Percentiles rank a stretch among this genome's conserved stretches.
phyloP scores from a whole-genome alignment of 2,113 vertebrate species.

The Patagioenas fasciata region DNA sequence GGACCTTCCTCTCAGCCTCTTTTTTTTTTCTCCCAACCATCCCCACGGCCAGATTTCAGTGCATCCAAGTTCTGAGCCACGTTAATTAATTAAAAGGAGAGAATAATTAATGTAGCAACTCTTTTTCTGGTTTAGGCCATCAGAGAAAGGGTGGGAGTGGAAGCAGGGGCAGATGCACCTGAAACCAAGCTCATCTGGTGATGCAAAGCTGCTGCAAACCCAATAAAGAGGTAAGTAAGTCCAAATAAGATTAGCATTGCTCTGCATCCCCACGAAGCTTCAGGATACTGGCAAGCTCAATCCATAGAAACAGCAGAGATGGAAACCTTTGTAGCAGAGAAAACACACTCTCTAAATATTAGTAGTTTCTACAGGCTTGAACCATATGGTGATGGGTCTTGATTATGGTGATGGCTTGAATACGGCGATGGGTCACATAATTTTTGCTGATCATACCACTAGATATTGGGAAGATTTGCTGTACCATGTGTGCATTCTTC shows the following conservation, averaged over 20 bases:
- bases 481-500: background rate
- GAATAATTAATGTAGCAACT: slow-evolving; percentile 38
- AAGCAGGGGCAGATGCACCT: background rate
- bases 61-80: background rate
- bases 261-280: background rate
- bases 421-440: background rate
- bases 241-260: background rate
- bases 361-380: background rate
- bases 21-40: background rate
- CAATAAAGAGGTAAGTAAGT: background rate
- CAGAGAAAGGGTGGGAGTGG: background rate
- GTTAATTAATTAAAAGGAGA: slow-evolving; percentile 37
- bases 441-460: background rate
- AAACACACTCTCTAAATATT: background rate
- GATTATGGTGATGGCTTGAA: no score
- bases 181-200: background rate
- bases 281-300: background rate
- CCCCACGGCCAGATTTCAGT: background rate
- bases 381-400: no score
- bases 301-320: background rate
- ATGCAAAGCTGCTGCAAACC: background rate
- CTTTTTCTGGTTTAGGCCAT: background rate
- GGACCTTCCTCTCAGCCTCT: background rate
- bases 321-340: background rate
- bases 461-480: background rate